A percentile compares a stretch with the other conserved stretches of the same genome.
phyloP scores from a whole-genome alignment of 2,113 vertebrate species.

The Morone saxatilis region DNA sequence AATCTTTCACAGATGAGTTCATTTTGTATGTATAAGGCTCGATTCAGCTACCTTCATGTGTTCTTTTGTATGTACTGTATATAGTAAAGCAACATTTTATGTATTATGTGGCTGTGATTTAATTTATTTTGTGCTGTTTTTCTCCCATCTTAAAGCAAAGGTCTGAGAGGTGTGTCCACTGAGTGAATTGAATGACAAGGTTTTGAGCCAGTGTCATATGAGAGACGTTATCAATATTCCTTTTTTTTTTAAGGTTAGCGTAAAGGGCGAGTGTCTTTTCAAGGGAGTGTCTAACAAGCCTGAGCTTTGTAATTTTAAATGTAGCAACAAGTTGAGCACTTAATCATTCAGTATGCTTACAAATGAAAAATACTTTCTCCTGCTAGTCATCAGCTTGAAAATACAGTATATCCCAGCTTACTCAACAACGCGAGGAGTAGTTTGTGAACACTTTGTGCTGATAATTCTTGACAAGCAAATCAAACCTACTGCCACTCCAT shows the following conservation, averaged over 20 bases:
- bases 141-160: background rate
- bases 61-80: constrained; percentile 53
- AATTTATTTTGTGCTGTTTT: constrained; percentile 33
- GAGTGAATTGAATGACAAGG: background rate
- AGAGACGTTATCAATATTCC: background rate
- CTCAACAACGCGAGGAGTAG: constrained; percentile 1
- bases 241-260: constrained; percentile 9
- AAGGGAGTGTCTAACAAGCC: constrained; percentile 13
- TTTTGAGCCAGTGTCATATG: constrained; percentile 6
- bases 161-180: constrained; percentile 6
- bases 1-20: constrained; percentile 1
- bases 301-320: constrained; percentile 55
- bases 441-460: constrained; percentile 35
- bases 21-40: constrained; percentile 21
- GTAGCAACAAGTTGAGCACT: constrained; percentile 70
- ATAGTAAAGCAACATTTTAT: constrained; percentile 51
- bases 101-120: constrained; percentile 33
- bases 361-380: constrained; percentile 8
- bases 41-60: constrained; percentile 33
- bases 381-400: constrained; percentile 26
- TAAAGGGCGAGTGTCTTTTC: constrained; percentile 12
- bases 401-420: background rate
- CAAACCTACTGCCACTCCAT: constrained; percentile 27
- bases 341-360: constrained; percentile 38
- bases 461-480: constrained; percentile 3